Evolutionary conservation across 2,797 vertebrate species (phyloP), one percentile per base, ranked within the genome.

Genomic region (Oreochromis mossambicus): DNA sequence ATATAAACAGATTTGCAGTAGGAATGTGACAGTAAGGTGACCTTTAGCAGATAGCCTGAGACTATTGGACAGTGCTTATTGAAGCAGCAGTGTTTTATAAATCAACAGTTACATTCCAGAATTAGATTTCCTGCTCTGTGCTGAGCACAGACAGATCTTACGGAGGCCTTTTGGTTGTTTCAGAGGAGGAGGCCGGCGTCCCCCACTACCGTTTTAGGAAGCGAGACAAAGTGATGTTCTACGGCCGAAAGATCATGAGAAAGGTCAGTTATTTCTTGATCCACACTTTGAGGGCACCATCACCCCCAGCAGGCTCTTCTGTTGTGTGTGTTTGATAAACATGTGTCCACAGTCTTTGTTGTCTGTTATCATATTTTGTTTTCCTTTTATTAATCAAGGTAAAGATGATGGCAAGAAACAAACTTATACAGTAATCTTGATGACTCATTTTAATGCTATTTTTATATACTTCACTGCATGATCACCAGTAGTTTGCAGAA

Each of bases 171-270:
- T 0, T 91, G 87, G 8, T 90, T 77, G 2, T 82, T 92, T 8
- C 91, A 99, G 98, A 95, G 79, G 96, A 91, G 13, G 96, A 97
- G 88, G 94, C 96, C 0, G 96, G 95, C 0, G 90, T 88, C 34
- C 97, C 97, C 68, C 97, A 97, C 66, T 99, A 99, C 93, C 96
- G 98, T 19, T 98, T 99, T 87, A 95, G 96, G 82, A 99, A 98
- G 94, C 97, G 98, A 76, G 97, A 99, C 95, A 99, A 98, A 89
- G 96, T 98, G 70, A 95, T 99, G 97, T 99, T 99, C 92, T 99
- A 98, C 0, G 98, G 98, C 17, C 94, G 98, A 56, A 99, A 99
- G 95, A 98, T 98, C 91, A 98, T 99, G 96, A 97, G 98, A 79
- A 98, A 98, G 97, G 98, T 98, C 79, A 86, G 92, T 89, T 2